Base-by-base conservation (phyloP, 2,113 vertebrate species). In the Limanda limanda region DNA sequence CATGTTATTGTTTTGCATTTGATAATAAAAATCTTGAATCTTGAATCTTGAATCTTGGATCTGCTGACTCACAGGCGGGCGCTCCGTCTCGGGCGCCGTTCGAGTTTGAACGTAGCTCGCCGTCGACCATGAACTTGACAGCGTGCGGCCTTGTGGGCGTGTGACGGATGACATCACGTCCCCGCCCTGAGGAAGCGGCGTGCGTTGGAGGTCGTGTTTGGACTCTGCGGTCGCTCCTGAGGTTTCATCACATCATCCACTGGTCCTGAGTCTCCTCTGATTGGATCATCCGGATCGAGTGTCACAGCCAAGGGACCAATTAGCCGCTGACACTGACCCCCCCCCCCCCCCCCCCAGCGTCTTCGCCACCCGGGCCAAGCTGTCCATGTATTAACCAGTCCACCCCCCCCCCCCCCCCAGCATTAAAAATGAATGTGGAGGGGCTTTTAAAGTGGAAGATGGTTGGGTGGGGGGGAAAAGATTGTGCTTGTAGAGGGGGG, bases 351-450 rank as follows among this genome's bases (percentile, higher is more conserved):
- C 25, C 91, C 13, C 94, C 86, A 92, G 95, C 54, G 93, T 94
- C 92, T 96, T 95, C 93, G 95, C 96, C 51, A n/a, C 93, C 88
- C 92, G 25, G 94, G 95, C 95, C 95, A 97, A 99, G 96, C 96
- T 98, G 97, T 97, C 95, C 92, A 94, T 89, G 95, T 97, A 96
- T 98, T 96, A 97, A n/a, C n/a, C n/a, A n/a, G n/a, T n/a, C n/a
- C n/a, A n/a, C n/a, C n/a, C n/a, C 37, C 10, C 31, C 94, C 92
- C 88, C 94, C 96, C 61, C 69, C 59, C n/a, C 54, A 3, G 94
- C 94, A 97, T 98, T 97, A 98, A 98, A 97, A 93, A 97, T 98
- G 96, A 96, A 98, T 98, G 96, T 83, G 63, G 88, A 71, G 78
- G 27, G 72, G 95, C 96, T 97, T 96, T 97, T 97, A 96, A 96